Conservation (phyloP, 2,888 invertebrate species). For the Stramonita haemastoma region DNA sequence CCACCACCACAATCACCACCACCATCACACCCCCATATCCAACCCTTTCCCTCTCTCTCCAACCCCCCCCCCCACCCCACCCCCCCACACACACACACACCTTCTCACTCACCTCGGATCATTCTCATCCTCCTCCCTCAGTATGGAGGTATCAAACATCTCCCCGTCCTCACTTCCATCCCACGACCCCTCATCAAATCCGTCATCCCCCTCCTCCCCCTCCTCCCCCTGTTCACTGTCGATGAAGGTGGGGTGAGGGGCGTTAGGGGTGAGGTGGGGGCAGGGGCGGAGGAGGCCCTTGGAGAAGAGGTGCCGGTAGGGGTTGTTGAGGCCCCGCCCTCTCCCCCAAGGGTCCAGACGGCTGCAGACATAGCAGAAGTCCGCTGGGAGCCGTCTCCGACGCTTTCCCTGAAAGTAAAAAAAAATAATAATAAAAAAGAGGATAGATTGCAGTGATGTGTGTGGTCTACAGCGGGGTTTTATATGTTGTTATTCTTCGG, state of each 20-base stretch:
- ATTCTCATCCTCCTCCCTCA: background rate
- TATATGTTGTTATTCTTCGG: no score
- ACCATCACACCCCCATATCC: background rate
- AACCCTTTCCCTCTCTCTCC: background rate
- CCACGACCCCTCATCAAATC: slow-evolving; percentile 1
- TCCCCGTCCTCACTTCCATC: background rate
- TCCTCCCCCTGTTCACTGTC: slow-evolving; percentile 42
- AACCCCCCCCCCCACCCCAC: background rate
- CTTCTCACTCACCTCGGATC: background rate
- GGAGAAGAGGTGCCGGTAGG: slow-evolving; percentile 57
- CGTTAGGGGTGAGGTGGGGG: slow-evolving; percentile 55
- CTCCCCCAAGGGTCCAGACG: slow-evolving; percentile 53
- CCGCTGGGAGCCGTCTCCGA: slow-evolving; percentile 52
- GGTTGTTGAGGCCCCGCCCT: slow-evolving; percentile 52
- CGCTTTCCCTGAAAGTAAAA: slow-evolving; percentile 55
- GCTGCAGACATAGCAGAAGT: slow-evolving; percentile 62
- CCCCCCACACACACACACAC: background rate
- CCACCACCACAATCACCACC: background rate
- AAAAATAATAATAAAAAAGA: background rate
- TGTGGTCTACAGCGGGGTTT: no score
- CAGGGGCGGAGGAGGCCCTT: slow-evolving; percentile 57
- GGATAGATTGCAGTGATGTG: background rate
- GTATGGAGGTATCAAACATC: slow-evolving; percentile 33
- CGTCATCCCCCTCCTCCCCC: background rate
- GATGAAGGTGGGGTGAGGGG: slow-evolving; percentile 59